phyloP scores from a whole-genome alignment of 2,888 invertebrate genomes.

The Drosophila formosana region DNA sequence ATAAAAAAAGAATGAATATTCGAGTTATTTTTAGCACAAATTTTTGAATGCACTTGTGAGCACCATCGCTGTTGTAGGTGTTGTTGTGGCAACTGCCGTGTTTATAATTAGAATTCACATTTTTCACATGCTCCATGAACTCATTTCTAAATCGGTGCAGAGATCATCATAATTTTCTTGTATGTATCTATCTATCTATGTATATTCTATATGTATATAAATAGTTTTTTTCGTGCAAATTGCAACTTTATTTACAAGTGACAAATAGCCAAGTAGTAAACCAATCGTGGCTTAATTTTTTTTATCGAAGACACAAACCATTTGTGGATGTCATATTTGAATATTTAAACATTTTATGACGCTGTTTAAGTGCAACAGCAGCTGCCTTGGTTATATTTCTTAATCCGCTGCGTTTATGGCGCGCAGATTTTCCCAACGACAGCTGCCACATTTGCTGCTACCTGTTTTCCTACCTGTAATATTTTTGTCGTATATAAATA shows the following conservation, averaged over 20 bases:
- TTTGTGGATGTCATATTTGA: no score
- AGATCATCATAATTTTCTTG: not conserved
- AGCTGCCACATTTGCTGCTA: slow-evolving; percentile 34
- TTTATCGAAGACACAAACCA: no score
- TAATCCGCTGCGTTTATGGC: slow-evolving; percentile 38
- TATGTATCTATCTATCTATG: not conserved
- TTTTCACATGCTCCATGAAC: slow-evolving; percentile 20
- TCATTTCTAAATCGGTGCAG: slow-evolving; percentile 46
- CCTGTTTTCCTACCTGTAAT: slow-evolving; percentile 4
- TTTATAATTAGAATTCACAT: slow-evolving; percentile 45
- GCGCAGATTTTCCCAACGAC: slow-evolving; percentile 17
- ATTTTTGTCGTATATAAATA: slow-evolving; percentile 52
- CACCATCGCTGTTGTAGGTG: slow-evolving; percentile 2
- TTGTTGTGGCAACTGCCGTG: slow-evolving; percentile 36
- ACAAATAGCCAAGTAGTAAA: no score
- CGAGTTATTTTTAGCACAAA: slow-evolving; percentile 1
- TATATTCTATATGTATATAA: not conserved
- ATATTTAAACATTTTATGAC: slow-evolving; percentile 27
- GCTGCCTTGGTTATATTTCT: not conserved
- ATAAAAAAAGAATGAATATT: not conserved
- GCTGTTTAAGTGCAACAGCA: slow-evolving; percentile 26
- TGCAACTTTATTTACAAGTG: no score
- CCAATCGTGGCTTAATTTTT: no score
- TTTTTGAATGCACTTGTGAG: not conserved
- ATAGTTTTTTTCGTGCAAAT: no score